A percentile compares a stretch with the other conserved stretches of the same genome.
Conservation (phyloP, 2,797 vertebrate genomes). For the Pelochelys cantorii region DNA sequence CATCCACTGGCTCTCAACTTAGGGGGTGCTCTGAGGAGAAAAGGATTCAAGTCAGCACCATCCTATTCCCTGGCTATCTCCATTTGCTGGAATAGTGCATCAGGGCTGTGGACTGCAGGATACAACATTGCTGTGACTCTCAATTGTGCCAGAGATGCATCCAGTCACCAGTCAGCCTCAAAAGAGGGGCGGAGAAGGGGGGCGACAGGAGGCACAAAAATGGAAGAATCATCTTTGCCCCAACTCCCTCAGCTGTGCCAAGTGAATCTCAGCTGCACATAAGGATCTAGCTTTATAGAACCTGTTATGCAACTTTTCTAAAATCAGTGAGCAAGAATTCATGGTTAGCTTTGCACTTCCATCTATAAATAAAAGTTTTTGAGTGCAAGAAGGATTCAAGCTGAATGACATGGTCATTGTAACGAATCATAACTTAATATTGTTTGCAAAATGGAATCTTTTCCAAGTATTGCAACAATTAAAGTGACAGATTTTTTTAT, state of each 20-base stretch:
- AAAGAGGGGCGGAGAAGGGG: too few species aligned
- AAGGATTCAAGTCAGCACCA: neutral
- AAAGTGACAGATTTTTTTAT: neutral
- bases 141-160: neutral
- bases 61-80: accelerated
- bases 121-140: neutral
- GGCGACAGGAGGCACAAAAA: accelerated
- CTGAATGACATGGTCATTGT: neutral
- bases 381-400: neutral
- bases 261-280: neutral
- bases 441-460: neutral
- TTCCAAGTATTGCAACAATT: neutral
- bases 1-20: accelerated
- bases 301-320: neutral
- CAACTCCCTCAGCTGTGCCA: neutral
- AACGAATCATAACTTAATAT: neutral
- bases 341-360: neutral
- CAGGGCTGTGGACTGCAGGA: neutral
- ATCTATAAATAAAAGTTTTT: neutral
- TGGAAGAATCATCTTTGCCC: neutral
- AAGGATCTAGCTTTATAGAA: neutral
- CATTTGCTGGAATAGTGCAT: neutral
- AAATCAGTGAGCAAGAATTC: neutral
- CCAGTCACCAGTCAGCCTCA: too few species aligned
- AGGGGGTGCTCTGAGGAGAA: neutral